These are phyloP conservation scores for Sicus ferrugineus DNA, from an alignment of 2,888 invertebrate genomes.

Conservation along the genomic window DNA sequence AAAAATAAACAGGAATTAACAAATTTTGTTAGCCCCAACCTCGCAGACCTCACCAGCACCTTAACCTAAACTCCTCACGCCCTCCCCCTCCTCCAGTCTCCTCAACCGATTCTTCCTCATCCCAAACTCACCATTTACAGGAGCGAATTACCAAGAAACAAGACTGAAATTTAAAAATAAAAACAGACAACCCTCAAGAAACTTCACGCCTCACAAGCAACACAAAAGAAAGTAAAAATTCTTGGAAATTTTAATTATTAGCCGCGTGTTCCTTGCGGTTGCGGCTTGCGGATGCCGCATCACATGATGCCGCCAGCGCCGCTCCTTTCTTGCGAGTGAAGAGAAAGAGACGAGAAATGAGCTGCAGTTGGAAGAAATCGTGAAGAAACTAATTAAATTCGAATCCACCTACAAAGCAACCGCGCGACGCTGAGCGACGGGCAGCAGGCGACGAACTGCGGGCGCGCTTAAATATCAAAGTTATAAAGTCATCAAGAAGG, in stretches of 20 bases:
- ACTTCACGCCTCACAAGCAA: slow-evolving; percentile 19
- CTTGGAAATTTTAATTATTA: slow-evolving; percentile 30
- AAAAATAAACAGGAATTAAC: neutral
- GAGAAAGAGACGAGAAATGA: neutral
- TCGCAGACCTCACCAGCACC: too few species aligned
- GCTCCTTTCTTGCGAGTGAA: slow-evolving; percentile 20
- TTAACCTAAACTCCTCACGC: too few species aligned
- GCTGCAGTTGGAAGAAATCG: neutral
- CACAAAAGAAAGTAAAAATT: slow-evolving; percentile 16
- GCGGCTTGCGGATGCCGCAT: slow-evolving; percentile 18
- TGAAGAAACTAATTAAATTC: slow-evolving; percentile 29
- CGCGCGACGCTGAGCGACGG: neutral
- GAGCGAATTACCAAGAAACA: too few species aligned
- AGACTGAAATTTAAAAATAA: neutral
- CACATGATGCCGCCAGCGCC: slow-evolving; percentile 1
- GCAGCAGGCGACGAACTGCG: neutral
- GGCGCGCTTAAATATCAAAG: slow-evolving; percentile 39
- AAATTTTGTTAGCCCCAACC: neutral
- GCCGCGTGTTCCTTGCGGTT: slow-evolving; percentile 5
- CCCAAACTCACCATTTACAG: too few species aligned
- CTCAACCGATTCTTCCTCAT: too few species aligned
- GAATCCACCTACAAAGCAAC: slow-evolving; percentile 19
- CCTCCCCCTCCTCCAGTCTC: too few species aligned
- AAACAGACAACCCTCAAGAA: neutral
- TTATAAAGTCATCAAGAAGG: slow-evolving; percentile 59